A percentile compares a stretch with the other conserved stretches of the same genome.
phyloP scores from a whole-genome alignment of 2,888 invertebrate genomes.

The Cinara cedri region DNA sequence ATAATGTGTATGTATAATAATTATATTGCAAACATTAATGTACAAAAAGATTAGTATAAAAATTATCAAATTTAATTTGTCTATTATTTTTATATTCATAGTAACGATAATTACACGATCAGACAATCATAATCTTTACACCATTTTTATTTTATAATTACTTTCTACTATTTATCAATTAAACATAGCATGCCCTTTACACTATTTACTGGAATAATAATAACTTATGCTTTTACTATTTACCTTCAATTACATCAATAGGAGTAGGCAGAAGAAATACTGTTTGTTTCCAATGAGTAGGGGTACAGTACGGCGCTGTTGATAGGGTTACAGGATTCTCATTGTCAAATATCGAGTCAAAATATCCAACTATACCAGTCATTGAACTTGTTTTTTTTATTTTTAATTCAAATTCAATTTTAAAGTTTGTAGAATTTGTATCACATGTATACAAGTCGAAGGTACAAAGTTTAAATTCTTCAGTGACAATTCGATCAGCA shows the following conservation, averaged over 20 bases:
- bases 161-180: too few species aligned
- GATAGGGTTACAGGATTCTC: conserved; percentile 73
- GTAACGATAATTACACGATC: too few species aligned
- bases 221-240: conserved; percentile 34
- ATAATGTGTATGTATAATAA: too few species aligned
- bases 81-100: too few species aligned
- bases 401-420: conserved; percentile 72
- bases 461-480: conserved; percentile 71
- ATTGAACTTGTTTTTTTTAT: conserved; percentile 70
- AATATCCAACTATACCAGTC: conserved; percentile 87
- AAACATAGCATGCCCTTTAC: too few species aligned
- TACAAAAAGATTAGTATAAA: too few species aligned
- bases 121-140: too few species aligned
- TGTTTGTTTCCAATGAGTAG: conserved; percentile 96
- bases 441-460: conserved; percentile 78
- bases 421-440: conserved; percentile 73
- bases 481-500: conserved; percentile 71
- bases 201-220: too few species aligned
- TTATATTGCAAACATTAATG: too few species aligned
- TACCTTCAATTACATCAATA: conserved; percentile 73
- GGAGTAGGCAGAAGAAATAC: conserved; percentile 82
- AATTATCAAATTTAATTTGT: too few species aligned
- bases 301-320: conserved; percentile 76
- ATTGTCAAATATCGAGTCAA: conserved; percentile 85
- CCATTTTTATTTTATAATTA: too few species aligned